phyloP scores from a whole-genome alignment of 2,888 invertebrate genomes.

The Drosophila melanosoma region DNA sequence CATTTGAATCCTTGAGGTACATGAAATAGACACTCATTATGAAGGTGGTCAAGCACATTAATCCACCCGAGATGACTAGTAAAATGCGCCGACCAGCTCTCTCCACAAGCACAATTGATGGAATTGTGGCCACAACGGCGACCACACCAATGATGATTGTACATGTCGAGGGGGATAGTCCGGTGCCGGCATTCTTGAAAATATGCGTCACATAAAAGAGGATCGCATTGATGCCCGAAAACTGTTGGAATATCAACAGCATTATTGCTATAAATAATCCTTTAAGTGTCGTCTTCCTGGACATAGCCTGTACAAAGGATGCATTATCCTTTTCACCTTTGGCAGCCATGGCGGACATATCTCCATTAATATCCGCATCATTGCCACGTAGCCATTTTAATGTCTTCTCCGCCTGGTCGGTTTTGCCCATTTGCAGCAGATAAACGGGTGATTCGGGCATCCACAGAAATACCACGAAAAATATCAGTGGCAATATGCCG shows the following conservation, averaged over 20 bases:
- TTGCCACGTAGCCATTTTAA: conserved; percentile 89
- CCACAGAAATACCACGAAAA: conserved; percentile 89
- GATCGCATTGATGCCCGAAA: conserved; percentile 92
- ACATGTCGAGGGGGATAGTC: conserved; percentile 85
- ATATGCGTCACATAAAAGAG: conserved; percentile 91
- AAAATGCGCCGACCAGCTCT: conserved; percentile 90
- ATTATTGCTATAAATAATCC: conserved; percentile 89
- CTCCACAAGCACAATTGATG: conserved; percentile 91
- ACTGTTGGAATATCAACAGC: conserved; percentile 95
- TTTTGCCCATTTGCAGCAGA: conserved; percentile 86
- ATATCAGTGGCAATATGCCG: conserved; percentile 86
- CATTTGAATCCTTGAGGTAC: conserved; percentile 69
- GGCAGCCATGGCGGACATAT: conserved; percentile 82
- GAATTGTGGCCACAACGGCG: conserved; percentile 86
- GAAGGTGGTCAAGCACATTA: conserved; percentile 89
- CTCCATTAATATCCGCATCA: conserved; percentile 87
- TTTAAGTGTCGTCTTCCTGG: conserved; percentile 86
- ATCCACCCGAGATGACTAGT: conserved; percentile 88
- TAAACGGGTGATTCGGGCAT: conserved; percentile 93
- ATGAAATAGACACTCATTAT: conserved; percentile 89
- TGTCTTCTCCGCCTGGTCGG: conserved; percentile 88
- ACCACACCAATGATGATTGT: conserved; percentile 92
- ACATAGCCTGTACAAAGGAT: conserved; percentile 86
- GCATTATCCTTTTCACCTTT: conserved; percentile 75
- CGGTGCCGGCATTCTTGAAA: conserved; percentile 85